Percentiles rank a stretch among this genome's conserved stretches.
Evolutionary conservation across 2,888 invertebrate genomes (phyloP).

Genomic region (Omphaloscelis lunosa): DNA sequence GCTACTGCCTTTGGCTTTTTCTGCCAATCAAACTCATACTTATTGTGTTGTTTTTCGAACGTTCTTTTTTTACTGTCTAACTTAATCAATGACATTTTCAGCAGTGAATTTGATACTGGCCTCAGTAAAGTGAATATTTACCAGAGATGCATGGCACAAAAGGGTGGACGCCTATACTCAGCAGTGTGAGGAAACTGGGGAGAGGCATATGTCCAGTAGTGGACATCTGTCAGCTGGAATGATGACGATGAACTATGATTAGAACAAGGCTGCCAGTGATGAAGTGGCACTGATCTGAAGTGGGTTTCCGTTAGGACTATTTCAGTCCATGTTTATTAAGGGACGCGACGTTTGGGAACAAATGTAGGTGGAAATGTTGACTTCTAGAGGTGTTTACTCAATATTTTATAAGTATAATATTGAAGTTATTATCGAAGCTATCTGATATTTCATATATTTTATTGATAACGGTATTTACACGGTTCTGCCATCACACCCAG

Average conservation of each 20-base stretch:
- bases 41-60: too few species aligned
- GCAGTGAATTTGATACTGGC: not conserved
- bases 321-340: not conserved
- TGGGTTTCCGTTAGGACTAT: not conserved
- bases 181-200: not conserved
- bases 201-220: too few species aligned
- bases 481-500: slow-evolving; percentile 25
- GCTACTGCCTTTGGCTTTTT: too few species aligned
- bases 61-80: too few species aligned
- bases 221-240: too few species aligned
- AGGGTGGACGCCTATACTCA: not conserved
- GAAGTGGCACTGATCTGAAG: slow-evolving; percentile 1
- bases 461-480: slow-evolving; percentile 27
- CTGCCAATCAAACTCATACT: too few species aligned
- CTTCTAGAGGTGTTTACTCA: not conserved
- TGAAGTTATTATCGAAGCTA: slow-evolving; percentile 22
- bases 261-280: not conserved
- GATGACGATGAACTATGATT: too few species aligned
- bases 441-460: slow-evolving; percentile 18
- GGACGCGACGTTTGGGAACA: not conserved
- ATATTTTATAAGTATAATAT: not conserved
- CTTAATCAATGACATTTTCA: too few species aligned
- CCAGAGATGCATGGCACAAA: not conserved
- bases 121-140: not conserved
- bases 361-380: not conserved